Evolutionary conservation across 2,113 vertebrate genomes (phyloP), one percentile per base, ranked within the genome.

Genomic region (Platycercus adscitus): DNA sequence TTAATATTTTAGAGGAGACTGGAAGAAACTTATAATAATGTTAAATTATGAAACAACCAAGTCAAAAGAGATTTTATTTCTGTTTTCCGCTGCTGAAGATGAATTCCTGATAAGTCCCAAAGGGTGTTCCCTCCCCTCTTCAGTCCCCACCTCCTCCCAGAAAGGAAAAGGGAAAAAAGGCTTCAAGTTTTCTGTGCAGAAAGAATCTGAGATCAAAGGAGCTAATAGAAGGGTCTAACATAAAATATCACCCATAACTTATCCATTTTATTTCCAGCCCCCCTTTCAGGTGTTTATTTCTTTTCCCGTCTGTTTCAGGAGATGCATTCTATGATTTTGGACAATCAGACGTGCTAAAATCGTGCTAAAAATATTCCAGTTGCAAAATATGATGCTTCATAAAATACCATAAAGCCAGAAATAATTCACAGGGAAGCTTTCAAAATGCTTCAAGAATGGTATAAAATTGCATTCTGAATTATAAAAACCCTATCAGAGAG

Each of bases 311-410:
- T 95, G 88, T 64, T 87, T 95, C 88, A 86, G 73, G 86, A 94
- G 44, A 83, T 33, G 26, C 24, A 90, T 6, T 72, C 72, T 86
- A 77, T 52, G 44, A 94, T 93, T 93, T 88, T 79, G 43, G 28
- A 86, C 88, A 95, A 88, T 78, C 82, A 88, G 39, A 88, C 2
- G 9, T 71, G 29, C 68, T 65, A 93, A 93, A 89, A 91, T 95
- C 56, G 84, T 68, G 72, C 56, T 94, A 92, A 96, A 97, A 95
- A 96, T 96, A 95, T 89, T 95, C 93, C 76, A 92, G 39, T 93
- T 86, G 77, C 86, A 94, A 93, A 96, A 95, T 68, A 79, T 4
- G 82, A 92, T 91, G 68, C 80, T 91, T 84, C 77, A 84, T 85
- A 94, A 86, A 91, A 93, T 86, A 96, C 28, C 86, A 96, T 86